These are phyloP conservation scores for Tragulus kanchil DNA, from an alignment of 2,113 vertebrate genomes.

Conservation along the genomic window DNA sequence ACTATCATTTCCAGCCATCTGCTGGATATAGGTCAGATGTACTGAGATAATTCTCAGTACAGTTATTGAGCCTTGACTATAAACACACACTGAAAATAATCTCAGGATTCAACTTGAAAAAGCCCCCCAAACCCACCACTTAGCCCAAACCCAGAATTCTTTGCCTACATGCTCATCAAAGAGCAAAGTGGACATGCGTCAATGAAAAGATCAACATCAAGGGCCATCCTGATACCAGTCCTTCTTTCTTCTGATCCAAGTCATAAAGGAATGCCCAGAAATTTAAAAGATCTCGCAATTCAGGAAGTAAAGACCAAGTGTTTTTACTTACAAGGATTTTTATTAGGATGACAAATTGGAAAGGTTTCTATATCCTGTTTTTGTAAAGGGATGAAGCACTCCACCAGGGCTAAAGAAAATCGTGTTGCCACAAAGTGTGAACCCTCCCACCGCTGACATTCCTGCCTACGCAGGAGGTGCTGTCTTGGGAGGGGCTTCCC, in stretches of 20 bases:
- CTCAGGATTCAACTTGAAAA: not conserved
- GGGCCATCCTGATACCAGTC: not conserved
- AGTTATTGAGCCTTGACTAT: not conserved
- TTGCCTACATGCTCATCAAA: not conserved
- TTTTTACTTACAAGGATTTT: conserved; percentile 53
- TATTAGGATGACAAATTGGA: conserved; percentile 60
- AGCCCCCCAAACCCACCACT: not conserved
- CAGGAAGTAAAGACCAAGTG: conserved; percentile 27
- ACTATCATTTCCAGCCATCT: not conserved
- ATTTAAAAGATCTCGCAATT: not conserved
- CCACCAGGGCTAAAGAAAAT: not conserved
- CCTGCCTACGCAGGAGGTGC: conserved; percentile 24
- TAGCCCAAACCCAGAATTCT: not conserved
- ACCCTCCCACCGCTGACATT: not conserved
- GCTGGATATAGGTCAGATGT: not conserved
- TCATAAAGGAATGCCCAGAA: not conserved
- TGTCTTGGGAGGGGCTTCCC: not conserved
- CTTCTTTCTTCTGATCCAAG: not conserved
- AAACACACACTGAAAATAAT: not conserved
- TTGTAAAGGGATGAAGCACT: not conserved
- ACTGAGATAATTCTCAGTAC: not conserved
- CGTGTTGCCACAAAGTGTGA: not conserved
- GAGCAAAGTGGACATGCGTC: not conserved
- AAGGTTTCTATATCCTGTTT: not conserved
- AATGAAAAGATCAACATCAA: no score